phyloP scores from a whole-genome alignment of 2,888 invertebrate species.

The Drosophila paranaensis region DNA sequence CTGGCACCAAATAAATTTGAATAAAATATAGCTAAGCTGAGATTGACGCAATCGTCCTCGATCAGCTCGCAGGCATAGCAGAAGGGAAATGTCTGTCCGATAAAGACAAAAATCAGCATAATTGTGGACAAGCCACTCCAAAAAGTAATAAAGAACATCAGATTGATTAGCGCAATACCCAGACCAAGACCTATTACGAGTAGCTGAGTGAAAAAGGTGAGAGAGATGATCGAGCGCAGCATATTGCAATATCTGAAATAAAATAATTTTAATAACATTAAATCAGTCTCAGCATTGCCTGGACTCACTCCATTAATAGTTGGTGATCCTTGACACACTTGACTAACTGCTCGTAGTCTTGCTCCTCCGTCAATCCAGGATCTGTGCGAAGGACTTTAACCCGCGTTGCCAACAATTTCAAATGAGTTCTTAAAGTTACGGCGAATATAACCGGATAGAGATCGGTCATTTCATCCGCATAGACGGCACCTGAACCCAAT shows the following conservation, averaged over 20 bases:
- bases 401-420: conserved; percentile 24
- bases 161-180: conserved; percentile 42
- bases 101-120: conserved; percentile 20
- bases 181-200: conserved; percentile 46
- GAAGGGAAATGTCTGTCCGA: conserved; percentile 51
- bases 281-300: neutral
- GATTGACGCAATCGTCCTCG: conserved; percentile 32
- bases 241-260: conserved; percentile 39
- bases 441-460: conserved; percentile 21
- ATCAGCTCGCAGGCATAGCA: conserved; percentile 52
- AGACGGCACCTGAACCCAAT: neutral
- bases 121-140: conserved; percentile 16
- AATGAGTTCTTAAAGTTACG: conserved; percentile 32
- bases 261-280: neutral
- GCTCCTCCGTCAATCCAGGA: neutral
- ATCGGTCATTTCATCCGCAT: conserved; percentile 21
- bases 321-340: conserved; percentile 50
- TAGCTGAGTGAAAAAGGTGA: conserved; percentile 49
- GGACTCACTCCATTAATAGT: conserved; percentile 32
- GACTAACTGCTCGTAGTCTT: conserved; percentile 37
- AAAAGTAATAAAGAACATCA: conserved; percentile 45
- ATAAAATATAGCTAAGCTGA: conserved; percentile 42
- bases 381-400: conserved; percentile 30
- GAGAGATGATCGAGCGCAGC: conserved; percentile 44
- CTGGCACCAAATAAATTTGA: conserved; percentile 43